phyloP scores from a whole-genome alignment of 2,888 invertebrate genomes.

The Iselma pallidipennis region DNA sequence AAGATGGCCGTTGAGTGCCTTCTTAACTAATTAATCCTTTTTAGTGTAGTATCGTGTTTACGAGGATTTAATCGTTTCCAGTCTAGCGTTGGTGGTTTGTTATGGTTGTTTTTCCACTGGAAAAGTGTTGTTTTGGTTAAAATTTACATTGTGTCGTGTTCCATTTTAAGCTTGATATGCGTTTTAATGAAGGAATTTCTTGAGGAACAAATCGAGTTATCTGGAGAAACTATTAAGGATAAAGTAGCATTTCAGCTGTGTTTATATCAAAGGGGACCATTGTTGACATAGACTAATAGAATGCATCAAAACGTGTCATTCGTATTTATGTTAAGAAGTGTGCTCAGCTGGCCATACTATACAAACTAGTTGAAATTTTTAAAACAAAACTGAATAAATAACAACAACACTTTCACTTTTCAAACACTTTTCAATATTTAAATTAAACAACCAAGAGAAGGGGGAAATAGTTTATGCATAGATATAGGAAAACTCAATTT shows the following conservation, averaged over 20 bases:
- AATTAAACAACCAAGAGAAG: too few species aligned
- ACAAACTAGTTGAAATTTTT: slow-evolving; percentile 26
- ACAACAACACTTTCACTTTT: neutral
- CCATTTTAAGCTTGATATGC: neutral
- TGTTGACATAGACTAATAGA: slow-evolving; percentile 47
- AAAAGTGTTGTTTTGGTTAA: neutral
- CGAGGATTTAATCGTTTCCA: neutral
- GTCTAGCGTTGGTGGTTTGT: neutral
- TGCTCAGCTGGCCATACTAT: slow-evolving; percentile 47
- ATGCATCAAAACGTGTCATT: slow-evolving; percentile 40
- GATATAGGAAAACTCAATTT: neutral
- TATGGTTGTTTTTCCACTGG: too few species aligned
- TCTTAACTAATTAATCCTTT: slow-evolving; percentile 15
- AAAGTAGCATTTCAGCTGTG: slow-evolving; percentile 37
- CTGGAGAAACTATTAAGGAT: slow-evolving; percentile 37
- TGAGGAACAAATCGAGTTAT: too few species aligned
- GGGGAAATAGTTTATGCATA: too few species aligned
- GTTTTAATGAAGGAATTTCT: neutral
- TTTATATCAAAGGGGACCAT: slow-evolving; percentile 32
- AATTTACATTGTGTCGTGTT: neutral
- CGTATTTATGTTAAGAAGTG: slow-evolving; percentile 46
- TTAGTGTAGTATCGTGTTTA: neutral
- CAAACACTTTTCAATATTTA: too few species aligned
- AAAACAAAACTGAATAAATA: slow-evolving; percentile 16
- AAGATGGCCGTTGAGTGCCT: slow-evolving; percentile 16